Conservation (phyloP, 1,140 invertebrate species). For the Marisa cornuarietis region DNA sequence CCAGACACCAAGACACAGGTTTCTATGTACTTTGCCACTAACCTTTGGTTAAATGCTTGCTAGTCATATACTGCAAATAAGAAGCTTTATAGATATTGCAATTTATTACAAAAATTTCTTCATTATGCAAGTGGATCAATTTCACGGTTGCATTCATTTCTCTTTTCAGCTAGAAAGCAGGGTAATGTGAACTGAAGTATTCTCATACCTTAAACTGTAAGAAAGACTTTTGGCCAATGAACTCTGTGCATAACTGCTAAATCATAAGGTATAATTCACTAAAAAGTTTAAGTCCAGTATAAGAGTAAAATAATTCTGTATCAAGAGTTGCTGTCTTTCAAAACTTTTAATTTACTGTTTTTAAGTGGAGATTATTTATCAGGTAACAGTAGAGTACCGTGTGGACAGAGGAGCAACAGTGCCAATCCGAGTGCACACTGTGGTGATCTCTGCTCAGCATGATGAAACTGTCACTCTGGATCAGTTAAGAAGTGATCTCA, state of each 20-base stretch:
- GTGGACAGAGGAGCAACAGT: slow-evolving; percentile 77
- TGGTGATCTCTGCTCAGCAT: slow-evolving; percentile 96
- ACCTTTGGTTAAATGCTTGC: too few species aligned
- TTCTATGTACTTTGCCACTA: background rate
- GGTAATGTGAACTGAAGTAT: too few species aligned
- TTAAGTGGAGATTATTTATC: slow-evolving; percentile 13
- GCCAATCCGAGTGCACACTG: slow-evolving; percentile 92
- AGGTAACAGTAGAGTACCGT: slow-evolving; percentile 67
- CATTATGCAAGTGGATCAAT: too few species aligned
- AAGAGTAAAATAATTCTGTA: background rate
- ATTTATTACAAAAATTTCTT: too few species aligned
- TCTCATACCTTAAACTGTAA: too few species aligned
- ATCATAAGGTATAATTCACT: background rate
- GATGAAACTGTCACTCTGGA: slow-evolving; percentile 90
- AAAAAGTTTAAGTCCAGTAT: too few species aligned
- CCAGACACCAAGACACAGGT: slow-evolving; percentile 98
- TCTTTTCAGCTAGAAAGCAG: too few species aligned
- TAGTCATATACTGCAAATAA: too few species aligned
- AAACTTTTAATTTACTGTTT: background rate
- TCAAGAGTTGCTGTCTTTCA: background rate
- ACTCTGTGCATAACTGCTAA: too few species aligned
- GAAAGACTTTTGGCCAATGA: too few species aligned
- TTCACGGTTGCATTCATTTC: too few species aligned
- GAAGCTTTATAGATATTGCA: too few species aligned
- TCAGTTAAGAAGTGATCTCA: slow-evolving; percentile 83